These are phyloP conservation scores for Argyrosomus japonicus DNA, from an alignment of 2,113 vertebrate genomes.

Conservation along the genomic window DNA sequence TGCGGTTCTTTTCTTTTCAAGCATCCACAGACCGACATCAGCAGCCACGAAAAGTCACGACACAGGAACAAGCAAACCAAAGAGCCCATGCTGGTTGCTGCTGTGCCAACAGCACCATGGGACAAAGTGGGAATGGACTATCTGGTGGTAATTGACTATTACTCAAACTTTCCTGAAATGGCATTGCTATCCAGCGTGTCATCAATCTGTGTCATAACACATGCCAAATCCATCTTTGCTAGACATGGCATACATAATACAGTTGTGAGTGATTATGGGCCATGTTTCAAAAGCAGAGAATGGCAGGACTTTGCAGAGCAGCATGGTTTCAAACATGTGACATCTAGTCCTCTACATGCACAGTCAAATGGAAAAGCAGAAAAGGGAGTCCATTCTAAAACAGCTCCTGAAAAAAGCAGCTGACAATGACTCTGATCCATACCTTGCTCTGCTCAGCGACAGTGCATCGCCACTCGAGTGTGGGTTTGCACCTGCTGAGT, in stretches of 20 bases:
- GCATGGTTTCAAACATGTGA: background rate
- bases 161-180: background rate
- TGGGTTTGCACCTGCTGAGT: too few relatives aligned
- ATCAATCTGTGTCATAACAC: background rate
- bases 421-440: too few relatives aligned
- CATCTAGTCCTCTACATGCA: background rate
- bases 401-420: too few relatives aligned
- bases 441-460: too few relatives aligned
- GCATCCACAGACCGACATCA: too few relatives aligned
- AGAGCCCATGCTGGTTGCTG: background rate
- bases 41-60: too few relatives aligned
- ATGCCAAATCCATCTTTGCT: constrained; percentile 15
- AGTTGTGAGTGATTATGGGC: constrained; percentile 5
- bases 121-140: background rate
- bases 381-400: too few relatives aligned
- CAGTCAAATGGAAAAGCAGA: constrained; percentile 12
- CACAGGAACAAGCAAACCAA: background rate
- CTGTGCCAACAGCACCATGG: background rate
- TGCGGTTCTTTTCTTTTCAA: too few relatives aligned
- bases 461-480: too few relatives aligned
- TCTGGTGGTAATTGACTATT: background rate
- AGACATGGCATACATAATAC: constrained; percentile 12
- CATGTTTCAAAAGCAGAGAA: constrained; percentile 7
- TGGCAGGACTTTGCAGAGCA: constrained; percentile 9
- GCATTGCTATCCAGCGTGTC: background rate